Evolutionary conservation across 2,797 vertebrate species (phyloP).

Genomic region (Pseudochaenichthys georgianus): DNA sequence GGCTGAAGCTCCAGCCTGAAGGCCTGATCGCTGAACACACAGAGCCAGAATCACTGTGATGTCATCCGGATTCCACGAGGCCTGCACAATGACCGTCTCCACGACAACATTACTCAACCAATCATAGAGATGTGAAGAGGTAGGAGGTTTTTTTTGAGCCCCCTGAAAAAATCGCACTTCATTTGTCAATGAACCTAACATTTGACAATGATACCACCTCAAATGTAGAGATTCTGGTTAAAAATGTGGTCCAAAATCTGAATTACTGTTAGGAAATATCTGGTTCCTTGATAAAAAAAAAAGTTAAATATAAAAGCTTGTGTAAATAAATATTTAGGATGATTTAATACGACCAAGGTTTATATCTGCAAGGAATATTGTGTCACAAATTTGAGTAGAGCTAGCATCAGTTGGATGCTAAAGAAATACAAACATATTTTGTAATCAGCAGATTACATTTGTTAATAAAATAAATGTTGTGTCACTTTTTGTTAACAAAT

Average conservation of each 20-base stretch:
- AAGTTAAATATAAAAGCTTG: neutral
- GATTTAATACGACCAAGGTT: no score
- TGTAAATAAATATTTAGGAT: no score
- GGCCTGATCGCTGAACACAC: slow-evolving; percentile 54
- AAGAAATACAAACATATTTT: neutral
- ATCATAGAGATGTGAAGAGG: slow-evolving; percentile 9
- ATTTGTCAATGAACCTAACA: neutral
- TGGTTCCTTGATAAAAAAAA: slow-evolving; percentile 5
- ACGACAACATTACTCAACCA: slow-evolving; percentile 55
- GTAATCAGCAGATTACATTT: neutral
- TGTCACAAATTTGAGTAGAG: neutral
- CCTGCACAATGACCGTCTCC: slow-evolving; percentile 55
- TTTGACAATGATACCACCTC: no score
- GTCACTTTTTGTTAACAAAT: neutral
- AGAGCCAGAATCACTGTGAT: slow-evolving; percentile 57
- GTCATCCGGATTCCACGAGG: slow-evolving; percentile 69
- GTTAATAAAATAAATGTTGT: neutral
- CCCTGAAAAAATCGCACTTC: neutral
- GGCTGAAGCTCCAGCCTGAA: slow-evolving; percentile 33
- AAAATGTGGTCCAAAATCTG: neutral
- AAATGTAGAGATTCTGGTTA: neutral
- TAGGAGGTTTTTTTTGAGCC: neutral
- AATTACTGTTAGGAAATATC: neutral
- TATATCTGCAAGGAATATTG: no score
- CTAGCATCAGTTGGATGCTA: neutral